phyloP scores from a whole-genome alignment of 2,888 invertebrate species.

The Dione juno region DNA sequence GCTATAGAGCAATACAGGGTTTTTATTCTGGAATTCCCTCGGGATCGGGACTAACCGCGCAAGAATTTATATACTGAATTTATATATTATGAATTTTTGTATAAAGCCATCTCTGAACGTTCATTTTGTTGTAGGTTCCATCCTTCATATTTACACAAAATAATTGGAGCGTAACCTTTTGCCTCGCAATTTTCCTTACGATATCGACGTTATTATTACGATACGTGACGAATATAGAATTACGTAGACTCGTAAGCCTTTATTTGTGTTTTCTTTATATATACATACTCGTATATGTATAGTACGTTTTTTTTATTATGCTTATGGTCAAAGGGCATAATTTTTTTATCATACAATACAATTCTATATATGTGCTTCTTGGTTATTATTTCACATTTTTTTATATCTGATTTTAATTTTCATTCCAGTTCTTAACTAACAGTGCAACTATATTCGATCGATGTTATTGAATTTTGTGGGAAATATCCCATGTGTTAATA shows the following conservation, averaged over 20 bases:
- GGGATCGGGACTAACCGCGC: no score
- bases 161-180: slow-evolving; percentile 23
- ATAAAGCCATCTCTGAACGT: slow-evolving; percentile 10
- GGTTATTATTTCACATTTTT: not conserved
- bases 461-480: slow-evolving; percentile 13
- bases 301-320: no score
- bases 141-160: slow-evolving; percentile 26
- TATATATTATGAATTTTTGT: not conserved
- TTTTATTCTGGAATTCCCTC: no score
- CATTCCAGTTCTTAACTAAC: not conserved
- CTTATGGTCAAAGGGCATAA: no score
- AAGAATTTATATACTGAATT: no score
- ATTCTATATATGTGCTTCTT: not conserved
- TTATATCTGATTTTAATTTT: not conserved
- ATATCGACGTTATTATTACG: slow-evolving; percentile 19
- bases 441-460: not conserved
- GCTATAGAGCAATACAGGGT: no score
- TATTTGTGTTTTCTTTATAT: not conserved
- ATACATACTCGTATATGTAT: not conserved
- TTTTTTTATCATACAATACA: no score
- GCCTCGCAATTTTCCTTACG: slow-evolving; percentile 14
- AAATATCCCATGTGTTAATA: slow-evolving; percentile 20
- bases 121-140: not conserved
- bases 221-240: slow-evolving; percentile 26
- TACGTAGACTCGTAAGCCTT: not conserved